These are phyloP conservation scores for Leptocoma aspasia DNA, from an alignment of 2,113 vertebrate genomes.

Conservation along the genomic window DNA sequence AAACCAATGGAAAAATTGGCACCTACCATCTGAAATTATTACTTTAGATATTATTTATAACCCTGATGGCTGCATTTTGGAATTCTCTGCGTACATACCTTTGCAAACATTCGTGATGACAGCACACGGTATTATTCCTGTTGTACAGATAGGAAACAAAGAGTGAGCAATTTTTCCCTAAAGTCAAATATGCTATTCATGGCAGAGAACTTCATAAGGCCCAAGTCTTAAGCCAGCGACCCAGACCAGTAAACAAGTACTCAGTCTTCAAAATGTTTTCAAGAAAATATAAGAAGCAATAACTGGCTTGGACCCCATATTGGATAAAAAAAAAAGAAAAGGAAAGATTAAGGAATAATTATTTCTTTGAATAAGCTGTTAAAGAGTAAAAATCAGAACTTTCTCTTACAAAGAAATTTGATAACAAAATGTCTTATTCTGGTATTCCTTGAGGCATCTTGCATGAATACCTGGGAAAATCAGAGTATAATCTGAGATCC, in stretches of 20 bases:
- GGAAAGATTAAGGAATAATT: neutral
- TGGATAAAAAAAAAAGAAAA: neutral
- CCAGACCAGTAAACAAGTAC: neutral
- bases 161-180: neutral
- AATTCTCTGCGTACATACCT: neutral
- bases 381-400: neutral
- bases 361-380: neutral
- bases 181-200: neutral
- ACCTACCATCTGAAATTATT: neutral
- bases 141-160: slow-evolving; percentile 15
- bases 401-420: neutral
- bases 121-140: neutral
- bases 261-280: neutral
- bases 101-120: neutral
- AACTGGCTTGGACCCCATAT: neutral
- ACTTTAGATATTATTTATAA: neutral
- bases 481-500: neutral
- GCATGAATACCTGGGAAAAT: neutral
- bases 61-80: neutral
- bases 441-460: neutral
- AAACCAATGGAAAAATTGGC: slow-evolving; percentile 21
- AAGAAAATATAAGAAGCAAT: neutral
- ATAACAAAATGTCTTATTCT: neutral
- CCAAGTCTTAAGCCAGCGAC: neutral
- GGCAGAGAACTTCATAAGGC: neutral